Conservation (phyloP, 2,113 vertebrate genomes). For the Sula dactylatra region DNA sequence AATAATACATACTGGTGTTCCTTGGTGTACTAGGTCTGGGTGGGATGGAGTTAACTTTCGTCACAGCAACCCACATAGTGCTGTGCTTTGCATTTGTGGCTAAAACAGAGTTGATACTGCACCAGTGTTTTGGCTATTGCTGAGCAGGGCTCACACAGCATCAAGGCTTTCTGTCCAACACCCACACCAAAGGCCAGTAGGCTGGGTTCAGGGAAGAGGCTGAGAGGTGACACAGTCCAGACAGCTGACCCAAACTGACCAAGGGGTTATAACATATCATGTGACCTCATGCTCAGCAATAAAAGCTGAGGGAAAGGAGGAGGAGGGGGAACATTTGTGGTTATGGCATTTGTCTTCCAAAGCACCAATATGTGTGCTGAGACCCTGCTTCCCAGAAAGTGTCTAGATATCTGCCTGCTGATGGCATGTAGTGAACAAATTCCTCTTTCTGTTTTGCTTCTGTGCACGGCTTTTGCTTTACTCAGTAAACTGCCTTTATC, state of each 20-base stretch:
- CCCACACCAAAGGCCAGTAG: too few relatives aligned
- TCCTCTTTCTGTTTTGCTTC: neutral
- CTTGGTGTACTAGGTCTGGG: neutral
- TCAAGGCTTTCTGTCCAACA: neutral
- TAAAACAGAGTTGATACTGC: neutral
- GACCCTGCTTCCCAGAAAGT: neutral
- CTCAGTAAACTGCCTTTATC: rapidly evolving
- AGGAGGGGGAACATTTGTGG: neutral
- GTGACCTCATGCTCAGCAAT: rapidly evolving
- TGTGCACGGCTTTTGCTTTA: neutral
- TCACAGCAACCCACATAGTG: neutral
- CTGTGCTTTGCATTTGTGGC: neutral
- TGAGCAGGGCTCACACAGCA: neutral
- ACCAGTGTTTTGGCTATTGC: neutral
- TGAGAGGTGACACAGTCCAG: neutral
- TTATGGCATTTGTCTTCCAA: neutral
- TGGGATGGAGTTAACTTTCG: neutral
- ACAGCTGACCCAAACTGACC: neutral
- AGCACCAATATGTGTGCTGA: rapidly evolving
- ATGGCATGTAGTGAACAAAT: neutral
- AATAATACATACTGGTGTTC: neutral
- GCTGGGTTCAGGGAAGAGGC: neutral
- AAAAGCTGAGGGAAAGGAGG: neutral
- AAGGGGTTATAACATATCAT: too few relatives aligned
- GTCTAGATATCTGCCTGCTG: neutral